Base-by-base conservation (phyloP, 2,113 vertebrate species). In the Noturus placidus region DNA sequence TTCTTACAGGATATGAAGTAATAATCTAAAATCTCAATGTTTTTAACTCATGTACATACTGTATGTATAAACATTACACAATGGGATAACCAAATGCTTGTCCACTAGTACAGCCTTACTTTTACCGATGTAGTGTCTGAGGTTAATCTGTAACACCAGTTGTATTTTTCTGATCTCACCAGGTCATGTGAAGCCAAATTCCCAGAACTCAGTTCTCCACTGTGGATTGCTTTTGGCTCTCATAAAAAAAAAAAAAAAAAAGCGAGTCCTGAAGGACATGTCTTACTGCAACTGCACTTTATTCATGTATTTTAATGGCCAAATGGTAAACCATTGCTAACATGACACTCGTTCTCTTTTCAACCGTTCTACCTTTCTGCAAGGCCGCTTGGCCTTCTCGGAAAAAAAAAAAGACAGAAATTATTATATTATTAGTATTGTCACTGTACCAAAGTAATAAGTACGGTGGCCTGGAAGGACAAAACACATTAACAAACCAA, bases 271-370 rank as follows among this genome's bases (percentile, higher is more conserved):
- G 6, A 25, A 57, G 38, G 54, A 76, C 70, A 61, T 25, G 7
- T 74, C 54, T 42, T n/a, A n/a, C 70, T 76, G 70, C 69, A 85
- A 59, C 70, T 61, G 69, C 69, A 85, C 83, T 76, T 76, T 63
- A 77, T 77, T 77, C 3, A 77, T 63, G 5, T 50, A 63, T 20
- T 74, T 59, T 61, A 76, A 27, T 50, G 11, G 42, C 30, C n/a
- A 52, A 52, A 30, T 50, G 11, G 42, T 30, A 52, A 52, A 79
- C 76, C 1, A 19, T 9, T 54, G n/a, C 27, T 15, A 79, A 54
- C 76, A 54, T 78, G 76, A 27, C 72, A 8, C 76, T 52, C 14
- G 13, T 76, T 76, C 38, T 72, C 15, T 35, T 72, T 72, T 70
- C 30, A 74, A 1, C 20, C 70, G 46, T 42, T 42, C 20, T 70